Evolutionary conservation across 2,888 invertebrate genomes (phyloP).

Genomic region (Clistopyga incitator): DNA sequence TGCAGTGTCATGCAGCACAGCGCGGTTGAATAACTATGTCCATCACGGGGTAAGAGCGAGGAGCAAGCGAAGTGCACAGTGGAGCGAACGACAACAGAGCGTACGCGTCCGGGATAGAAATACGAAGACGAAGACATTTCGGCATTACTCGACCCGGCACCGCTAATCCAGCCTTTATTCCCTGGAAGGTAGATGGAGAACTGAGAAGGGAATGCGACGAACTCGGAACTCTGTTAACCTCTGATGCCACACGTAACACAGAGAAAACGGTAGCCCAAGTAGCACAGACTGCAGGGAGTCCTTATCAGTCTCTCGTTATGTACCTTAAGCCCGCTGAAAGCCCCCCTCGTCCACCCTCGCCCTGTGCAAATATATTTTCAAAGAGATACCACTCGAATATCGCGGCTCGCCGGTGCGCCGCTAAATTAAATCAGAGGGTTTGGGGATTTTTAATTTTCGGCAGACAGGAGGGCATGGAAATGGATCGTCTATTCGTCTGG

Average conservation of each 20-base stretch:
- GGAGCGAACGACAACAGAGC: slow-evolving; percentile 18
- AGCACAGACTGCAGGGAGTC: slow-evolving; percentile 18
- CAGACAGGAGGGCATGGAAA: slow-evolving; percentile 4
- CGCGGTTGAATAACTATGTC: slow-evolving; percentile 28
- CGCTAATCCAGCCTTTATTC: slow-evolving; percentile 59
- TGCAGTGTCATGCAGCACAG: not conserved
- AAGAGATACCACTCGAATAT: slow-evolving; percentile 32
- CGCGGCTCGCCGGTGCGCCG: slow-evolving; percentile 2
- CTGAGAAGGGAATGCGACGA: slow-evolving; percentile 31
- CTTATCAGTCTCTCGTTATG: slow-evolving; percentile 59
- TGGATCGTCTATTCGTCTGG: slow-evolving; percentile 24
- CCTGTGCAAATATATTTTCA: slow-evolving; percentile 56
- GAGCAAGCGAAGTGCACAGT: not conserved
- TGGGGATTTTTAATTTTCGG: slow-evolving; percentile 12
- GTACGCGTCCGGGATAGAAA: not conserved
- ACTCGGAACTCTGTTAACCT: slow-evolving; percentile 57
- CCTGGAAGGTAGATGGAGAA: slow-evolving; percentile 33
- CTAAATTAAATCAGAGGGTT: slow-evolving; percentile 45
- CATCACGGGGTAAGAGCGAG: not conserved
- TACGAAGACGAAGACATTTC: slow-evolving; percentile 27
- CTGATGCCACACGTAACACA: slow-evolving; percentile 35
- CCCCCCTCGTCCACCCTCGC: slow-evolving; percentile 6
- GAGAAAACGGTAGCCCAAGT: slow-evolving; percentile 6
- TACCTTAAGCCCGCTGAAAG: slow-evolving; percentile 51
- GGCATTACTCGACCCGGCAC: slow-evolving; percentile 51